A percentile compares a stretch with the other conserved stretches of the same genome.
Conservation (phyloP, 2,888 invertebrate genomes). For the Lamellibrachia satsuma region DNA sequence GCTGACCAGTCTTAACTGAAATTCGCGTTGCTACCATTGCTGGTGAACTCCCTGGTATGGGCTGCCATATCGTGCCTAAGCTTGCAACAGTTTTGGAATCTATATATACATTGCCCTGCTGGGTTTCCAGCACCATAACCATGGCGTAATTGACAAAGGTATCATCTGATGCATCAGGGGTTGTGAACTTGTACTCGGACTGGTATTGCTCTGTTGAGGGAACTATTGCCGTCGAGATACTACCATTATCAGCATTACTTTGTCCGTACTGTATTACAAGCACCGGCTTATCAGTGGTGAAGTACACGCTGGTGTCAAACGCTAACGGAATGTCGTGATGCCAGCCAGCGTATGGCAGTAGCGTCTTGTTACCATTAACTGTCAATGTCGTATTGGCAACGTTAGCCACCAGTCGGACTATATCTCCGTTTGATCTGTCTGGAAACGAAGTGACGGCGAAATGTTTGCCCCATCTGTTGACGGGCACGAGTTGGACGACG, state of each 20-base stretch:
- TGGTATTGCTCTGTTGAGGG: background rate
- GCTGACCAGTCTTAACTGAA: background rate
- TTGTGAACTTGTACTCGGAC: background rate
- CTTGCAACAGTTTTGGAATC: background rate
- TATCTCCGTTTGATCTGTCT: background rate
- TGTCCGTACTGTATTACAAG: background rate
- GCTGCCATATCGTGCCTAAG: background rate
- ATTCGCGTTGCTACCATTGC: background rate
- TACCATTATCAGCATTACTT: background rate
- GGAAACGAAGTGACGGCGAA: constrained; percentile 6
- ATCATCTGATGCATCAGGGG: background rate
- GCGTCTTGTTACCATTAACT: background rate
- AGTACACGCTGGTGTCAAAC: background rate
- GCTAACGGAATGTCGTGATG: background rate
- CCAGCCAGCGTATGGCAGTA: background rate
- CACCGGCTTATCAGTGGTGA: background rate
- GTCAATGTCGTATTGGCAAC: background rate
- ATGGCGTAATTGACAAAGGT: background rate
- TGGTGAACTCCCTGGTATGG: background rate
- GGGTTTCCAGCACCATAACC: background rate
- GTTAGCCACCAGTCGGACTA: background rate
- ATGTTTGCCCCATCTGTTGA: background rate
- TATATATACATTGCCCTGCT: background rate
- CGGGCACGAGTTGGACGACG: background rate
- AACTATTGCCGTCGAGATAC: background rate